phyloP scores from a whole-genome alignment of 1,140 invertebrate species.

The Tetranychus cinnabarinus region DNA sequence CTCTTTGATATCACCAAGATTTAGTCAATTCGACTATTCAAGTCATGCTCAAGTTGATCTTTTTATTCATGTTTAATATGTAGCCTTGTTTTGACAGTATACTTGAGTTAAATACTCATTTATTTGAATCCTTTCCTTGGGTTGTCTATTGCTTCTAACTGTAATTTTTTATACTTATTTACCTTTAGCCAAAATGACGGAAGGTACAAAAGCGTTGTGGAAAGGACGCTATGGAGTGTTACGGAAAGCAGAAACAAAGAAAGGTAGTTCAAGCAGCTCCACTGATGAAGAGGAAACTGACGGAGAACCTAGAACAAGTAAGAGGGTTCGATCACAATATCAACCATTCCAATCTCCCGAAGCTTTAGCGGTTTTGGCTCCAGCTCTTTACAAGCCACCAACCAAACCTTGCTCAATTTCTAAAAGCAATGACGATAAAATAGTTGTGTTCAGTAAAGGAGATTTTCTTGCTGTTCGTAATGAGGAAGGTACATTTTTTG shows the following conservation, averaged over 20 bases:
- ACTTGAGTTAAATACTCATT: no score
- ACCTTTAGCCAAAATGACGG: no score
- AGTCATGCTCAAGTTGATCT: no score
- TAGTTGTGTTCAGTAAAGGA: slow-evolving; percentile 32
- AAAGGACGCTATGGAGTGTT: no score
- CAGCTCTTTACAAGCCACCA: neutral
- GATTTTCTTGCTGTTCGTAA: slow-evolving; percentile 70
- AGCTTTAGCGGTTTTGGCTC: slow-evolving; percentile 35
- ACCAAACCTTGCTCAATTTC: slow-evolving; percentile 20
- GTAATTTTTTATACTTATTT: no score
- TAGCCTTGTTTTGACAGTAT: no score
- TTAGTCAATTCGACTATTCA: no score
- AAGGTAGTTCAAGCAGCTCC: slow-evolving; percentile 4
- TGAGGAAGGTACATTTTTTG: slow-evolving; percentile 49
- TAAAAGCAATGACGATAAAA: slow-evolving; percentile 39
- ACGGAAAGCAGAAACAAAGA: neutral
- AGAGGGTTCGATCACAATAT: slow-evolving; percentile 33
- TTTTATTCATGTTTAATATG: no score
- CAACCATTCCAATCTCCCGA: slow-evolving; percentile 56
- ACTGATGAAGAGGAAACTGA: neutral
- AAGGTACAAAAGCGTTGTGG: no score
- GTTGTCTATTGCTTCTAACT: no score
- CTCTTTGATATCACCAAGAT: no score
- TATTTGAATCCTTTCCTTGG: no score
- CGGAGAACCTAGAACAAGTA: slow-evolving; percentile 17